A percentile compares a stretch with the other conserved stretches of the same genome.
Conservation (phyloP, 92 coral and sea anemone genomes). For the Zoanthus gigantus region DNA sequence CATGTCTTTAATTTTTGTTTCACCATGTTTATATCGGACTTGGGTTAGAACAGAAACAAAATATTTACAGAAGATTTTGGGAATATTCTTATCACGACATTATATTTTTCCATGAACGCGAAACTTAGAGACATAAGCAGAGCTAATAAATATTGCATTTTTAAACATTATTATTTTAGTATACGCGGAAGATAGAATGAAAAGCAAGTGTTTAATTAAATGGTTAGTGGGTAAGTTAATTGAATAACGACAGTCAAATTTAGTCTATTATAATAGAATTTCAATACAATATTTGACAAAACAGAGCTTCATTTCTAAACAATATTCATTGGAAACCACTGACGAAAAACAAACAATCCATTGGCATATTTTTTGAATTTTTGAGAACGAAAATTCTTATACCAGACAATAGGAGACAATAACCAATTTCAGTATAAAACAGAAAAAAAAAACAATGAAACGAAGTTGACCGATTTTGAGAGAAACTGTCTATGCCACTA, state of each 20-base stretch:
- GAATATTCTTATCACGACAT: neutral
- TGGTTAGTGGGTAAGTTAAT: neutral
- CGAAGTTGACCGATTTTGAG: no score
- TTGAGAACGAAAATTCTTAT: no score
- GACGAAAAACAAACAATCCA: no score
- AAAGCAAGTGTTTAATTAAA: neutral
- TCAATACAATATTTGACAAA: neutral
- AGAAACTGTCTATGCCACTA: no score
- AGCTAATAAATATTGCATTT: neutral
- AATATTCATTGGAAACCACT: no score
- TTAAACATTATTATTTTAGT: neutral
- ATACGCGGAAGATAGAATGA: neutral
- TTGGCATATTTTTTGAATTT: no score
- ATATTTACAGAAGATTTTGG: neutral
- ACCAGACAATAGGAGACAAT: no score
- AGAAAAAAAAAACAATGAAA: no score
- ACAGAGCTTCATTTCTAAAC: neutral
- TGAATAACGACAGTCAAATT: neutral
- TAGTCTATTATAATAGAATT: neutral
- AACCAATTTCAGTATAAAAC: no score
- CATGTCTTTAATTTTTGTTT: neutral
- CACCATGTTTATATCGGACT: neutral
- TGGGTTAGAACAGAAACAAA: neutral
- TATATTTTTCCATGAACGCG: neutral
- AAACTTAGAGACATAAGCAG: neutral